Conservation (phyloP, 1,140 invertebrate genomes). For the Diabrotica undecimpunctata region DNA sequence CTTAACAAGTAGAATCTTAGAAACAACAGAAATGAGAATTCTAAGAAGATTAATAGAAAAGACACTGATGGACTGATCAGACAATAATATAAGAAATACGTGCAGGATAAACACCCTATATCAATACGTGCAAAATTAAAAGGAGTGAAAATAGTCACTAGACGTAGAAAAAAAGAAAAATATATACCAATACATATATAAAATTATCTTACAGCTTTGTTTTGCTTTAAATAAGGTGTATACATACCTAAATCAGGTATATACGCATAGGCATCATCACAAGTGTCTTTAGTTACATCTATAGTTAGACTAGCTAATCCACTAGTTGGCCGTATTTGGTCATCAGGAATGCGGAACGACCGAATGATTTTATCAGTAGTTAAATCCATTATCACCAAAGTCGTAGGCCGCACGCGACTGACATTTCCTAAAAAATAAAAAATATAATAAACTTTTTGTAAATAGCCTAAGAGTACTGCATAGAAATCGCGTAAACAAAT, state of each 20-base stretch:
- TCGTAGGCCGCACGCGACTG: conserved; percentile 55
- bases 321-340: conserved; percentile 46
- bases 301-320: conserved; percentile 61
- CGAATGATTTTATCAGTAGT: conserved; percentile 52
- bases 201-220: too few species aligned
- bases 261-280: conserved; percentile 66
- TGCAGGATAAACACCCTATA: too few species aligned
- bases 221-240: too few species aligned
- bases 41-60: too few species aligned
- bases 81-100: too few species aligned
- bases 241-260: conserved; percentile 58
- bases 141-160: too few species aligned
- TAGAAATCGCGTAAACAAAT: background rate
- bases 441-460: background rate
- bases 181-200: too few species aligned
- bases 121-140: too few species aligned
- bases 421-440: conserved; percentile 50
- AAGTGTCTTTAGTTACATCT: conserved; percentile 58
- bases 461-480: background rate
- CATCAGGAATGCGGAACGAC: conserved; percentile 47
- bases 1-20: too few species aligned
- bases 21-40: too few species aligned
- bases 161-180: too few species aligned
- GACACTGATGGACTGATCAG: too few species aligned
- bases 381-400: conserved; percentile 65